Evolutionary conservation across 2,888 invertebrate genomes (phyloP).

Genomic region (Tenthredo scrophulariae): DNA sequence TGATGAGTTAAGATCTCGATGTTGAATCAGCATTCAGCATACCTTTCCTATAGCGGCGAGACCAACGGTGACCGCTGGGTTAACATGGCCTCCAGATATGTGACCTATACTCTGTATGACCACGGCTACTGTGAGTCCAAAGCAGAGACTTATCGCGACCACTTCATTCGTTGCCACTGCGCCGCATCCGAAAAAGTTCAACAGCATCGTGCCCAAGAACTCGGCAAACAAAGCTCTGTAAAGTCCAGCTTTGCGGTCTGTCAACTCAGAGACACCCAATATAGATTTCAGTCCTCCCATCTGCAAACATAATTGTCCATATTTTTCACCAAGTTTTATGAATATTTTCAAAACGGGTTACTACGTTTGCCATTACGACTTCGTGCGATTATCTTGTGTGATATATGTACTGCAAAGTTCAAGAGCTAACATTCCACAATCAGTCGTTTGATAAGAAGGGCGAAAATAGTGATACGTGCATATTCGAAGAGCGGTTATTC

Average conservation of each 20-base stretch:
- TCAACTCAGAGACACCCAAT: conserved; percentile 86
- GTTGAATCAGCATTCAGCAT: conserved; percentile 23
- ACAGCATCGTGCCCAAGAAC: conserved; percentile 90
- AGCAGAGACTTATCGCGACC: conserved; percentile 89
- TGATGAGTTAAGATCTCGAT: neutral
- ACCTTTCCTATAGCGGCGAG: conserved; percentile 89
- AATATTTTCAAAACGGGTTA: neutral
- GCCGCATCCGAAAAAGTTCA: conserved; percentile 95
- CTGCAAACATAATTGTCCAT: conserved; percentile 58
- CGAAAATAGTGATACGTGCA: neutral
- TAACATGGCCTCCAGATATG: conserved; percentile 94
- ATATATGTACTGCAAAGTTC: neutral
- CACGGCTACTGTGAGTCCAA: conserved; percentile 92
- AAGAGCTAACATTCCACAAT: neutral
- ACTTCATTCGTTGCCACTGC: conserved; percentile 81
- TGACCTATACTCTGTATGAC: conserved; percentile 92
- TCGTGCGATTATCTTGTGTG: neutral
- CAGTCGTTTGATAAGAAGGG: neutral
- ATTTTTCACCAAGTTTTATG: neutral
- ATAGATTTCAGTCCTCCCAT: conserved; percentile 84
- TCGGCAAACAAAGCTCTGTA: conserved; percentile 93
- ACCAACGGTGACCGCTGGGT: conserved; percentile 94
- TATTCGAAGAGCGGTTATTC: neutral
- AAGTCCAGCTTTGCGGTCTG: conserved; percentile 84
- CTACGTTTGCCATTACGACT: neutral